phyloP scores from a whole-genome alignment of 2,888 invertebrate species.

The Fragum whitleyi region DNA sequence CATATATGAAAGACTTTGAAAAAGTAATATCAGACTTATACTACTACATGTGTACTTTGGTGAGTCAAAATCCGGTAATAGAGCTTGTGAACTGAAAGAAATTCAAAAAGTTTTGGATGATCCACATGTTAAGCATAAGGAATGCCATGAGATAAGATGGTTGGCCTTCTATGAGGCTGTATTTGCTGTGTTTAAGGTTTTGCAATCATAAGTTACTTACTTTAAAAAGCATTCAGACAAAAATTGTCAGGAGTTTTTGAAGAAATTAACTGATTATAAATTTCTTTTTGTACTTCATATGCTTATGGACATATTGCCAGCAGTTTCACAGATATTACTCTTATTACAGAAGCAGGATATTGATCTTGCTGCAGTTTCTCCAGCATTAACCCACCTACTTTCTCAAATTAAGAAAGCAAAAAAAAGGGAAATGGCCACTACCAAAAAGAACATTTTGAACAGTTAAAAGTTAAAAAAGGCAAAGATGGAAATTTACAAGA shows the following conservation, averaged over 20 bases:
- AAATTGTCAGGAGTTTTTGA: conserved; percentile 1
- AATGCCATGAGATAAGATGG: conserved; percentile 34
- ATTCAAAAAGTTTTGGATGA: conserved; percentile 31
- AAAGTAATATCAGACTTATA: conserved; percentile 19
- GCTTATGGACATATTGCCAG: conserved; percentile 29
- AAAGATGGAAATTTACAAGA: conserved; percentile 13
- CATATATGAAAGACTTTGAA: conserved; percentile 34
- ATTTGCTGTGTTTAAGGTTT: conserved; percentile 25
- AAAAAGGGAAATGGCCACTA: conserved; percentile 12
- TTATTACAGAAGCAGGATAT: not conserved
- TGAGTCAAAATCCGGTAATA: conserved; percentile 22
- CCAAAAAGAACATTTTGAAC: conserved; percentile 1
- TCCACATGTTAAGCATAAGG: conserved; percentile 30
- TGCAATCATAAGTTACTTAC: conserved; percentile 22
- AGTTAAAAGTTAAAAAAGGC: conserved; percentile 1
- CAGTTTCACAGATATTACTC: conserved; percentile 5
- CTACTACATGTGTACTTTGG: conserved; percentile 28
- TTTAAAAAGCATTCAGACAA: conserved; percentile 19
- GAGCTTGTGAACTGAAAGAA: conserved; percentile 27
- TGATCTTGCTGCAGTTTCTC: conserved; percentile 16
- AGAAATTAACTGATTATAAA: conserved; percentile 19
- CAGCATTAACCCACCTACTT: not conserved
- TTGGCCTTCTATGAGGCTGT: conserved; percentile 36
- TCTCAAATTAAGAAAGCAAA: not conserved
- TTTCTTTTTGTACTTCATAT: conserved; percentile 23